Evolutionary conservation across 2,888 invertebrate genomes (phyloP).

Genomic region (Dusona sp.): DNA sequence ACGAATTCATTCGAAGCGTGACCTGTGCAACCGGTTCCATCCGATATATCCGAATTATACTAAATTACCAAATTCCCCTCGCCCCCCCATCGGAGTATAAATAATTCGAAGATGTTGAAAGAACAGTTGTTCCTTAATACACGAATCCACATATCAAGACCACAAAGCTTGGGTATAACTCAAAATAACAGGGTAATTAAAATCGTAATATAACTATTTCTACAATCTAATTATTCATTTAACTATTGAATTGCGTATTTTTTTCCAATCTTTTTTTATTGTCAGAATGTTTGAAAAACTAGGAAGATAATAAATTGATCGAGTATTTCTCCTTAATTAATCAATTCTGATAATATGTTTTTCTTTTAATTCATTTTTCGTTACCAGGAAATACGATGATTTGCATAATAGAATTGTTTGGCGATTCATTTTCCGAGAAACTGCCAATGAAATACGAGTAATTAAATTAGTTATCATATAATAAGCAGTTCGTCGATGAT

Average conservation of each 20-base stretch:
- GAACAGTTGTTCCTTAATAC: background rate
- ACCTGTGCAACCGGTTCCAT: conserved; percentile 76
- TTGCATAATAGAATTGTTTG: background rate
- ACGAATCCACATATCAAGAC: background rate
- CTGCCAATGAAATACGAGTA: background rate
- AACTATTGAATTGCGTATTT: background rate
- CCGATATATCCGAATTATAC: conserved; percentile 39
- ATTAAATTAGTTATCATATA: background rate
- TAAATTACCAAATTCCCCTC: conserved; percentile 25
- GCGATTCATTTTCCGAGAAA: background rate
- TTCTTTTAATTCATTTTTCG: background rate
- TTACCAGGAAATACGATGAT: conserved; percentile 5
- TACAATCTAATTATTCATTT: background rate
- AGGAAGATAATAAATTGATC: background rate
- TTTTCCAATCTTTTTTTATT: background rate
- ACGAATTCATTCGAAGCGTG: conserved; percentile 69
- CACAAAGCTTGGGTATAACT: background rate
- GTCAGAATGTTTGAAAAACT: background rate
- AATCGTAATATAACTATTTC: background rate
- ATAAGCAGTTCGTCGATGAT: background rate
- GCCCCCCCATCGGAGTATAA: background rate
- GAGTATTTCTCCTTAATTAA: background rate
- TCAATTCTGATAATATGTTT: background rate
- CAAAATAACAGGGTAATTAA: background rate
- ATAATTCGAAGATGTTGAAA: conserved; percentile 15